A percentile compares a stretch with the other conserved stretches of the same genome.
phyloP scores from a whole-genome alignment of 1,140 invertebrate species.

The Anoplolepis gracilipes region DNA sequence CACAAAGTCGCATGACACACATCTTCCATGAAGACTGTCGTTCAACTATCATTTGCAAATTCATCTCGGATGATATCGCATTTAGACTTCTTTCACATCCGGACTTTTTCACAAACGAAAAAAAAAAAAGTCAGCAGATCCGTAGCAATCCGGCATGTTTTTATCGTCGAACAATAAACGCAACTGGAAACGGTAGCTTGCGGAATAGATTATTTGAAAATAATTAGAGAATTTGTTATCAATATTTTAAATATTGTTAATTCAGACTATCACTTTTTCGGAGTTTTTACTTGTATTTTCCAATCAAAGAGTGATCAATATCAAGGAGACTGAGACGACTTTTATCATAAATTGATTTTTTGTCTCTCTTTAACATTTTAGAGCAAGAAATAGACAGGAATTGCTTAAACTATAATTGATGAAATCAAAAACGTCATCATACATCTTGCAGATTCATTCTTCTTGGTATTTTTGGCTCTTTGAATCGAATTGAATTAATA shows the following conservation, averaged over 20 bases:
- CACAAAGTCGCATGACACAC: background rate
- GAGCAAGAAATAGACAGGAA: background rate
- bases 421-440: background rate
- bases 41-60: background rate
- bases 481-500: background rate
- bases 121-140: conserved; percentile 4
- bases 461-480: background rate
- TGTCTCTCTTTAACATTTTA: background rate
- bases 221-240: background rate
- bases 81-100: conserved; percentile 8
- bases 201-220: conserved; percentile 1
- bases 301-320: background rate
- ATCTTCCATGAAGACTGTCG: background rate
- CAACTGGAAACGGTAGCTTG: conserved; percentile 56
- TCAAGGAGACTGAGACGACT: background rate
- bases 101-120: conserved; percentile 10
- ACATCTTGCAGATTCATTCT: background rate
- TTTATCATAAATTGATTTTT: background rate
- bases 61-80: background rate
- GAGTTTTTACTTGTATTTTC: background rate
- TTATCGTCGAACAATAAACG: conserved; percentile 22
- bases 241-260: background rate
- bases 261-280: background rate
- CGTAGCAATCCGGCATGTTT: conserved; percentile 48
- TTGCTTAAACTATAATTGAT: background rate